A percentile compares a stretch with the other conserved stretches of the same genome.
phyloP scores from a whole-genome alignment of 2,113 vertebrate species.

The Felis catus region DNA sequence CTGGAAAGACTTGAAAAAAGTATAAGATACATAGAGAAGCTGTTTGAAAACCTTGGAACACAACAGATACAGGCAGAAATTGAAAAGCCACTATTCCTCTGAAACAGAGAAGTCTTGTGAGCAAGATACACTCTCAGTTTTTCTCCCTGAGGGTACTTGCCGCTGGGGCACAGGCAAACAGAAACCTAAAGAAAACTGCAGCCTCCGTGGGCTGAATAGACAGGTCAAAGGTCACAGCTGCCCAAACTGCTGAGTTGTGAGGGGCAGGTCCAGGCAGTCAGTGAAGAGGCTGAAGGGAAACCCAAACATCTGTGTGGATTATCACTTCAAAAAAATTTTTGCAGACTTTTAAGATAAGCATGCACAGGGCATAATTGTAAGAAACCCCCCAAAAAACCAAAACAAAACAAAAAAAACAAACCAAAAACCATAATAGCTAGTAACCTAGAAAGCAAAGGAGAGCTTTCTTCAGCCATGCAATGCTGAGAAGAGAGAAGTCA shows the following conservation, averaged over 20 bases:
- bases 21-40: background rate
- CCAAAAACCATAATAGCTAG: background rate
- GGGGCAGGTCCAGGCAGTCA: background rate
- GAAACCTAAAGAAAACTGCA: background rate
- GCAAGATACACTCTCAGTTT: background rate
- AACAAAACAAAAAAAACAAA: accelerated
- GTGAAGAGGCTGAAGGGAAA: background rate
- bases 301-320: background rate
- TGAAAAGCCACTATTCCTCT: background rate
- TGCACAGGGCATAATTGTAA: background rate
- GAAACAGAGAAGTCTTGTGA: background rate
- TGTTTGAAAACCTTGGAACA: background rate
- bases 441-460: background rate
- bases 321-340: background rate
- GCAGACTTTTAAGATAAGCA: background rate
- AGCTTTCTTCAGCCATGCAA: background rate
- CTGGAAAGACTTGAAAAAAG: background rate
- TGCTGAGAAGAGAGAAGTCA: background rate
- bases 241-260: background rate
- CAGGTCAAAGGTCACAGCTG: background rate
- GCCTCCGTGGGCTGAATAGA: background rate
- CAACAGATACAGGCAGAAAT: background rate
- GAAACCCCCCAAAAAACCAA: background rate
- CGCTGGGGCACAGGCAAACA: background rate
- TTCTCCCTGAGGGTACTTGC: background rate